Evolutionary conservation across 2,888 invertebrate species (phyloP), one percentile per base, ranked within the genome.

Genomic region (Isoperla grammatica): DNA sequence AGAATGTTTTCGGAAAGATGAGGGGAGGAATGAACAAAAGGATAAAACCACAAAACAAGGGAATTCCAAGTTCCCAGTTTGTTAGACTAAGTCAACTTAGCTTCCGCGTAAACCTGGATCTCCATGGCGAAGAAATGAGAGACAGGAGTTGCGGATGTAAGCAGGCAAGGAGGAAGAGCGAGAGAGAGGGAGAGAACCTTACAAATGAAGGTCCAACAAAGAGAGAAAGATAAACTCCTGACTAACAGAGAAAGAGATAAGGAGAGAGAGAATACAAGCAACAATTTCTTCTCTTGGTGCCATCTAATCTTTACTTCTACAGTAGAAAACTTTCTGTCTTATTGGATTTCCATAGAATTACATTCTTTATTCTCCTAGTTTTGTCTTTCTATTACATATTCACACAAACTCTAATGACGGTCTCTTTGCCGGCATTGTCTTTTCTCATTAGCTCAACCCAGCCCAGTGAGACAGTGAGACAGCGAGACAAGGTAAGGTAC

Each of bases 331-430:
- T 53, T 53, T 53, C 17, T 37, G 39, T 53, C 53, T 53, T 53
- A 53, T 53, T 53, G 53, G 53, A 53, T 53, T 39, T 53, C 53
- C 39, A 53, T 53, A 53, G 53, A 53, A 53, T 53, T 53, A 53
- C 53, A 53, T 37, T 53, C 53, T 53, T 53, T 39, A 53, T 53
- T 53, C 53, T 39, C 12, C 17, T 37, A 53, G 39, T 50, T 53
- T 53, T 53, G 53, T 39, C 53, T 39, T 37, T 39, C 53, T 53
- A 53, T 53, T 53, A 53, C 53, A 53, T 39, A 53, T 39, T 53
- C 53, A 53, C 53, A 39, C 53, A 22, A 39, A 53, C 12, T 53
- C 53, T 53, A 53, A 53, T 53, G 53, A 39, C 17, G 50, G 53
- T 53, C 37, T 53, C 53, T 22, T 15, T 19, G 19, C 37, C 53